Evolutionary conservation across 2,797 vertebrate species (phyloP), one percentile per base, ranked within the genome.

Genomic region (Cygnus olor): DNA sequence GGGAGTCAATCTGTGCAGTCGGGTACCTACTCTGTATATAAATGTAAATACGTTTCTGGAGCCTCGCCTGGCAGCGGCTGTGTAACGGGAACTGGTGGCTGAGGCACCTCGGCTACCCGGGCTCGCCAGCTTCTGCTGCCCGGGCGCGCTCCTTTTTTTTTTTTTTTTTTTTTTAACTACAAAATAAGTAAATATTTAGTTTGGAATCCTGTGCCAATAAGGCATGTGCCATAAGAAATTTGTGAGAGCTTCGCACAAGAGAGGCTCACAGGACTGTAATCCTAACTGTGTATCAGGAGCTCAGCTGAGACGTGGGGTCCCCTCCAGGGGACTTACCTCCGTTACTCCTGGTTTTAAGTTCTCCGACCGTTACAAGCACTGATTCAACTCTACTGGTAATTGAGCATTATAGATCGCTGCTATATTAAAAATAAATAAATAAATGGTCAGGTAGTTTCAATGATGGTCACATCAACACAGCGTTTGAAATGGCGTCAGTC

Each of bases 211-310:
- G 5, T 40, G 40, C 34, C 63, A 49, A 36, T 38, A 82, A n/a
- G 27, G 25, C 66, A 56, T 1, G 25, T 21, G 28, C 36, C 2
- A 0, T 34, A 68, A 76, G 32, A 65, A 76, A 85, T 51, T 14
- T 21, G 27, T 34, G 42, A 8, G 34, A 56, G 45, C 56, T 85
- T 56, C 83, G 30, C 19, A 20, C 10, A 21, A 10, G 8, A 36
- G 65, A 72, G 12, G 38, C 3, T 53, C 34, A 3, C 0, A 0
- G 32, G 13, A 11, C 49, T 49, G 19, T 11, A 36, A 68, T 19
- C 14, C 24, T 21, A 13, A n/a, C 14, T 34, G 34, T 15, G 11
- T 51, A 53, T 28, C 49, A 34, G 38, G 40, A 60, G 8, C 25
- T 44, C 54, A 27, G 6, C 21, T 28, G 28, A 78, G 22, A 17